Evolutionary conservation across 2,113 vertebrate species (phyloP).

Genomic region (Protobothrops flavoviridis): DNA sequence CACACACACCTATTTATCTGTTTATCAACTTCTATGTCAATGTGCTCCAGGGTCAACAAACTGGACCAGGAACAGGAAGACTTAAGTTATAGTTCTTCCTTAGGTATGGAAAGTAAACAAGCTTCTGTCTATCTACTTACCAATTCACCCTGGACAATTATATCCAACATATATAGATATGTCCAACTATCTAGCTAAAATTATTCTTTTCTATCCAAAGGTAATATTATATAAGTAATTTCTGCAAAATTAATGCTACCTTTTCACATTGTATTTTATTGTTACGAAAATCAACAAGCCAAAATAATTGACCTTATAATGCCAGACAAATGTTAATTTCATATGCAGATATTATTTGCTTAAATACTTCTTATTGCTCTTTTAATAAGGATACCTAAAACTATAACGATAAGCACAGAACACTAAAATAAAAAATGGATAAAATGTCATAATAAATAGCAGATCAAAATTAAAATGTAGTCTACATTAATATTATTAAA

Average conservation of each 20-base stretch:
- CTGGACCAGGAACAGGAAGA: neutral
- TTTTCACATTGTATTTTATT: neutral
- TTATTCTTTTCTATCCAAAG: neutral
- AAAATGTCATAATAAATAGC: neutral
- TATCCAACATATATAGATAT: neutral
- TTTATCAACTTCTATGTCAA: no score
- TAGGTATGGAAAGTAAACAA: neutral
- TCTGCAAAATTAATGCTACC: neutral
- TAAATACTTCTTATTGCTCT: neutral
- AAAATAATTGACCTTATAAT: neutral
- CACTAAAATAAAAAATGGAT: neutral
- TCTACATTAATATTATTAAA: neutral
- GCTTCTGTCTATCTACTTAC: neutral
- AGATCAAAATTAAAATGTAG: neutral
- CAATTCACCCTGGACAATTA: neutral
- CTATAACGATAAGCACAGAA: neutral
- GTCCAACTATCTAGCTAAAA: neutral
- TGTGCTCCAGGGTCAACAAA: neutral
- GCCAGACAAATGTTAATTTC: neutral
- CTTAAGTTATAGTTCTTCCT: neutral
- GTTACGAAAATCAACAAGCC: neutral
- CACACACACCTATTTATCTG: no score
- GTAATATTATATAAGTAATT: neutral
- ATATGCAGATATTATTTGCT: neutral
- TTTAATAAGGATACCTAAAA: neutral